These are phyloP conservation scores for Eulemur mongoz DNA, from an alignment of 2,797 vertebrate genomes.

Conservation along the genomic window DNA sequence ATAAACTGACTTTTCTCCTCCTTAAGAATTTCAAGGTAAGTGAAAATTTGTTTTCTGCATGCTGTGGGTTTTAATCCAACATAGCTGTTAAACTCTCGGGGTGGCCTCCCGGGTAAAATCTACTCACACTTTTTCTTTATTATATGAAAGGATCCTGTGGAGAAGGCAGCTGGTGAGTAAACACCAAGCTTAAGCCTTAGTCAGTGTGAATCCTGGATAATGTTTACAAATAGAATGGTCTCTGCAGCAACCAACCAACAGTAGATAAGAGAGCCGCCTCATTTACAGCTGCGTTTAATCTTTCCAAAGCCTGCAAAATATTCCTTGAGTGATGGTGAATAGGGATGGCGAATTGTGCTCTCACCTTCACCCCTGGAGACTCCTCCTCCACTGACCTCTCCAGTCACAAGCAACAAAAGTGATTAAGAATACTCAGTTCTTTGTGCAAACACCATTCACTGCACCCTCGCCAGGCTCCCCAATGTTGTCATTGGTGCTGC, in stretches of 20 bases:
- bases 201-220: not conserved
- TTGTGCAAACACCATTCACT: not conserved
- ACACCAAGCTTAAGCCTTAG: not conserved
- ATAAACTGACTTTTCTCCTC: not conserved
- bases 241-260: slow-evolving; percentile 35
- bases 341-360: not conserved
- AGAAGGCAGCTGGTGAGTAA: slow-evolving; percentile 33
- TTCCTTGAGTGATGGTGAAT: not conserved
- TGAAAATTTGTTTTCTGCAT: not conserved
- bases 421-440: not conserved
- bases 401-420: not conserved
- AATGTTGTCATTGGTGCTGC: accelerated
- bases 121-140: slow-evolving; percentile 38
- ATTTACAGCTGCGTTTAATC: not conserved
- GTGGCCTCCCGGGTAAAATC: not conserved
- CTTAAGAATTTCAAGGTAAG: not conserved
- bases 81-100: not conserved
- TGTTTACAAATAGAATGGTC: slow-evolving; percentile 42
- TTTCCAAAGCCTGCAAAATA: slow-evolving; percentile 11
- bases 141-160: not conserved
- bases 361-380: not conserved
- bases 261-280: not conserved
- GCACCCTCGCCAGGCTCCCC: not conserved
- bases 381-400: not conserved
- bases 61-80: slow-evolving; percentile 56